These are phyloP conservation scores for Silurus lanzhouensis DNA, from an alignment of 2,797 vertebrate genomes.

Conservation along the genomic window DNA sequence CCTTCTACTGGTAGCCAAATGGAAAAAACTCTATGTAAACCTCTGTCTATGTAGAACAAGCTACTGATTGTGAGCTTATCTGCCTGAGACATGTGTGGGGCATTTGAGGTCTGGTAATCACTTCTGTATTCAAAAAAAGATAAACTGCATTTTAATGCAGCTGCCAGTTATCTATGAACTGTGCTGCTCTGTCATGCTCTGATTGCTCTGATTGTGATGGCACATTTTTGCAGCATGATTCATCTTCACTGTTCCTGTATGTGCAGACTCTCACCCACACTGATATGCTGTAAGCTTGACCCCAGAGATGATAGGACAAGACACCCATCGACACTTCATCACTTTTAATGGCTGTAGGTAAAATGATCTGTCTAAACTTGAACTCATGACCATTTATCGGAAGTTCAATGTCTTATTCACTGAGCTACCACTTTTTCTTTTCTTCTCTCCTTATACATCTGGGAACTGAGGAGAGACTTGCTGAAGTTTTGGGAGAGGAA, in stretches of 20 bases:
- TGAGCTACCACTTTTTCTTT: too few species aligned
- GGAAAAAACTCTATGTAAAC: not conserved
- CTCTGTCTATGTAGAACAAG: constrained; percentile 38
- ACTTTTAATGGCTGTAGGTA: not conserved
- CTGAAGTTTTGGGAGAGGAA: too few species aligned
- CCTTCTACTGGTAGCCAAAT: not conserved
- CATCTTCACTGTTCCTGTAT: constrained; percentile 36
- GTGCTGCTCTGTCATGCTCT: constrained; percentile 36
- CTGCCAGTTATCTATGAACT: constrained; percentile 37
- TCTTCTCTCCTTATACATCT: too few species aligned
- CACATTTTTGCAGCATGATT: constrained; percentile 43
- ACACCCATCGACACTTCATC: not conserved
- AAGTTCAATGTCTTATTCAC: too few species aligned
- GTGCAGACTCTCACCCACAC: constrained; percentile 6
- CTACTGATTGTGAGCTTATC: constrained; percentile 41
- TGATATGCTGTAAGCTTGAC: not conserved
- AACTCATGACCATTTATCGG: too few species aligned
- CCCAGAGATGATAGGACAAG: not conserved
- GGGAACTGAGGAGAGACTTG: too few species aligned
- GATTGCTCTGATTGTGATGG: constrained; percentile 36
- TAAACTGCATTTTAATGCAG: constrained; percentile 42
- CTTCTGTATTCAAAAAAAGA: constrained; percentile 37
- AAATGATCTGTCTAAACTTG: not conserved
- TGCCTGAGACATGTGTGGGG: constrained; percentile 8
- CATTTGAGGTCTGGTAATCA: constrained; percentile 32